Evolutionary conservation across 2,797 vertebrate genomes (phyloP), one percentile per base, ranked within the genome.

Genomic region (Salarias fasciatus): DNA sequence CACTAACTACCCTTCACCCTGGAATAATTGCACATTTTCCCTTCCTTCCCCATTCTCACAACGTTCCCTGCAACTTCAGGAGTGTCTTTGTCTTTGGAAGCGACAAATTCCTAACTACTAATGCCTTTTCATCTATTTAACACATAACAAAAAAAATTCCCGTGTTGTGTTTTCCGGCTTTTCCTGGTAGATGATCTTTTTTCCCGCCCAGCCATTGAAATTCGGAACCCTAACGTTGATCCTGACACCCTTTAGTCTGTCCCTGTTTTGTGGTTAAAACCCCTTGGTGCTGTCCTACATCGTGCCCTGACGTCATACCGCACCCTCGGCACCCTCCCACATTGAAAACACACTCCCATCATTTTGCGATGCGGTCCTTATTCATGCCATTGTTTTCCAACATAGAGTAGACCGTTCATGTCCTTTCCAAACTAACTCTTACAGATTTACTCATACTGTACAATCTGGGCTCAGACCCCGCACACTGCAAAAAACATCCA

Each of bases 401-500:
- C 37, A 66, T 59, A 53, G 31, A 47, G 50, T 55, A 69, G 28
- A 65, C 15, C 40, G 53, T 69, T 48, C 37, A 73, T 67, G 73
- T 82, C 75, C 65, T 59, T 50, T 63, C 63, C 46, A 56, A 69
- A 80, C 70, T 80, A 86, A 79, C 67, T 62, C 56, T 43, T 51
- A 42, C 35, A 61, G 48, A 75, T 64, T 56, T 54, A 51, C 55
- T 76, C 70, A 74, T 70, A 56, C 46, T 52, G 40, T 67, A 33
- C 43, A 50, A 36, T 55, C 70, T 72, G n/a, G 54, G 50, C 58
- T 62, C 42, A 75, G 75, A 77, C 59, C 68, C 47, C 24, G 37
- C 52, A 60, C 72, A 53, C 82, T 88, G 85, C 87, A 89, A 86
- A 88, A 86, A 85, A 72, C 49, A 81, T 87, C 77, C 85, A 84